Evolutionary conservation across 1,140 invertebrate species (phyloP).

Genomic region (Drosophila bipectinata): DNA sequence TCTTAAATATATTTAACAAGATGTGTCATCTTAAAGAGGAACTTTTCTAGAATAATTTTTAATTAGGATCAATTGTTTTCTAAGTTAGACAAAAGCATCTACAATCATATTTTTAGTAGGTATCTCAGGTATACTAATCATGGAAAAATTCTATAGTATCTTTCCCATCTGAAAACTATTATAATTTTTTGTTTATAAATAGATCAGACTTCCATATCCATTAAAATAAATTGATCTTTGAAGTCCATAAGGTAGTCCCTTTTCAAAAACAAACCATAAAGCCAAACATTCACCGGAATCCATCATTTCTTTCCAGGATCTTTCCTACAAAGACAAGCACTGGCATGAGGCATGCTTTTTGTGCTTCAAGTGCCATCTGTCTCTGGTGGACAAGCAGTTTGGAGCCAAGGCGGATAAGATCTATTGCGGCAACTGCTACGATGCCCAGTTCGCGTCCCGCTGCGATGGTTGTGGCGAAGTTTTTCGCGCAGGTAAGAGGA

Average conservation of each 20-base stretch:
- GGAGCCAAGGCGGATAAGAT: constrained; percentile 98
- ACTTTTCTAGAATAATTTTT: not conserved
- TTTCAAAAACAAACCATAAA: not conserved
- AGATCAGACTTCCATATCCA: too few relatives aligned
- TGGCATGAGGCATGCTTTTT: constrained; percentile 99
- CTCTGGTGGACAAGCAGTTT: constrained; percentile 99
- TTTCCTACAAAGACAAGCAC: constrained; percentile 99
- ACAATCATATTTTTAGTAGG: too few relatives aligned
- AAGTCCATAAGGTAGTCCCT: not conserved
- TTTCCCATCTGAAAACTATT: too few relatives aligned
- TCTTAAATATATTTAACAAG: not conserved
- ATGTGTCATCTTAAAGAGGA: not conserved
- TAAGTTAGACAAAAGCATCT: too few relatives aligned
- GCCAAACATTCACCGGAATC: not conserved
- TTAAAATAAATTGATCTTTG: too few relatives aligned
- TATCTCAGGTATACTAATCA: too few relatives aligned
- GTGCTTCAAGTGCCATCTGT: constrained; percentile 98
- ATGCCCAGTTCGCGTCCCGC: constrained; percentile 98
- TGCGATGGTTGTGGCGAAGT: constrained; percentile 99
- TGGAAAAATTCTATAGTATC: too few relatives aligned
- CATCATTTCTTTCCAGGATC: constrained; percentile 88
- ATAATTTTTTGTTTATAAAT: too few relatives aligned
- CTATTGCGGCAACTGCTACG: constrained; percentile 99
- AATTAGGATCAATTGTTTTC: too few relatives aligned
- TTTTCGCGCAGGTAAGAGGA: constrained; percentile 96